Evolutionary conservation across 37 sponge, comb jelly and placozoan genomes (phyloP), one percentile per base, ranked within the genome.

Genomic region (Dysidea cf. avara): DNA sequence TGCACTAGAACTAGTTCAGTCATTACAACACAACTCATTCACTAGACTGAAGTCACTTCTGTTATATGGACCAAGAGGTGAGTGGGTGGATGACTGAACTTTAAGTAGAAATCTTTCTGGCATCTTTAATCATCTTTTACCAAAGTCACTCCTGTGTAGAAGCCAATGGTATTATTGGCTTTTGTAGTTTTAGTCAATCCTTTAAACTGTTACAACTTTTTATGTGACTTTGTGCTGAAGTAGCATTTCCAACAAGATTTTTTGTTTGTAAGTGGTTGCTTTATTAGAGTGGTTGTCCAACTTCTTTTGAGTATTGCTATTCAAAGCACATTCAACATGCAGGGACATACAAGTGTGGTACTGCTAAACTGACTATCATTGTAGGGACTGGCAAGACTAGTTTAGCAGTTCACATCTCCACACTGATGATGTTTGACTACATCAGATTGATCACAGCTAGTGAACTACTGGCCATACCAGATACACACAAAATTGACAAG

Each of bases 381-480:
- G 3, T 50, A 77, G 77, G 85, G 34, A 85, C 77, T 64, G 85
- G 85, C 0, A 85, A 85, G 64, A 85, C 85, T 1, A 39, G 77
- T 13, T 56, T 85, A 12, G 72, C 85, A 25, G 79, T 72, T 30
- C 85, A 85, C 39, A 13, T 85, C 26, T 72, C 85, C 35, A 39
- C 66, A 59, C 61, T 85, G 46, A 80, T 79, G 47, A 77, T 78
- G 29, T 85, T 85, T 74, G 40, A 79, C 12, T 72, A 66, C 37
- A 61, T 85, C 20, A 85, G 72, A 56, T 66, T 77, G 37, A 33
- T 85, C 21, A 66, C 80, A 29, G 85, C 85, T 20, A 72, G 80
- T 18, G 39, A 56, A 24, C 53, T 85, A 26, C 56, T 85, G 43
- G 85, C 80, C 1, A 39, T 56, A 21, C 56, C 56, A 16, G 78